Evolutionary conservation across 2,888 invertebrate species (phyloP).

Genomic region (Mylabris sibirica): DNA sequence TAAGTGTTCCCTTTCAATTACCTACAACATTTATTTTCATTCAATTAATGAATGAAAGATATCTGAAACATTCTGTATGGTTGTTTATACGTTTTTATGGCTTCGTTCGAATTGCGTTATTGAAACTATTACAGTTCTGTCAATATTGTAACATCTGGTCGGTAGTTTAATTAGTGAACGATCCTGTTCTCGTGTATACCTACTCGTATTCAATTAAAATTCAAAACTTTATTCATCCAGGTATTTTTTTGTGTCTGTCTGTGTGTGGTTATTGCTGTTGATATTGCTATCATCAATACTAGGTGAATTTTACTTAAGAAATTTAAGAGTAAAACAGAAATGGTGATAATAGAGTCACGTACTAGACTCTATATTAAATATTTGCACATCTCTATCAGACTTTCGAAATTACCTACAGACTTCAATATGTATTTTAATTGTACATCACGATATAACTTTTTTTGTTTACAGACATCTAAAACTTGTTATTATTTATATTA

Average conservation of each 20-base stretch:
- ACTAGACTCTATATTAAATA: conserved; percentile 1
- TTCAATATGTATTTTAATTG: conserved; percentile 4
- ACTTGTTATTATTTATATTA: background rate
- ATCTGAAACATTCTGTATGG: too few species aligned
- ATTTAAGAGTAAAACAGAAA: conserved; percentile 3
- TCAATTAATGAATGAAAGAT: too few species aligned
- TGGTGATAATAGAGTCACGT: conserved; percentile 8
- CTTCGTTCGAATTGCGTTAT: background rate
- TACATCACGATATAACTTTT: background rate
- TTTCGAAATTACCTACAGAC: background rate
- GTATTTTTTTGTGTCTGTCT: background rate
- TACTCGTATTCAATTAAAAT: background rate
- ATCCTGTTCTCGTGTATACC: background rate
- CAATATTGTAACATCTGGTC: too few species aligned
- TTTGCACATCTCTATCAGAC: background rate
- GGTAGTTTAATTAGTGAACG: background rate
- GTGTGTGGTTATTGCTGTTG: background rate
- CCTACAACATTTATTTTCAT: too few species aligned
- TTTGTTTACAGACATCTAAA: background rate
- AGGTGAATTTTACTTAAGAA: background rate
- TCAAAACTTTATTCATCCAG: background rate
- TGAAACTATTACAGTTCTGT: background rate
- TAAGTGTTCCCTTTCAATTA: too few species aligned
- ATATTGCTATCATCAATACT: background rate
- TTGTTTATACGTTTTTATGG: too few species aligned